phyloP scores from a whole-genome alignment of 1,140 invertebrate genomes.

The Ditylenchus dipsaci region DNA sequence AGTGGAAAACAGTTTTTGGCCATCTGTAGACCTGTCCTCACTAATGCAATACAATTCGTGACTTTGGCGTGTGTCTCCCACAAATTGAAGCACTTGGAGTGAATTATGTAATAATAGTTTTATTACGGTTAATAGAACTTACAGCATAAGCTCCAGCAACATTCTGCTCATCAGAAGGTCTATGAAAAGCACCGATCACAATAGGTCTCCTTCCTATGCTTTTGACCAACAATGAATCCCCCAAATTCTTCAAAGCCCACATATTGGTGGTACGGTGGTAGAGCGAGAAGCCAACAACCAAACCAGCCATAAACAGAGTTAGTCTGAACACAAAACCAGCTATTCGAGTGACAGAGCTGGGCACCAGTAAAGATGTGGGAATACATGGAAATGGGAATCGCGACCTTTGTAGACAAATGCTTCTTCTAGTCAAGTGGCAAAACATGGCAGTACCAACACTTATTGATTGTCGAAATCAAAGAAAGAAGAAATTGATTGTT shows the following conservation, averaged over 20 bases:
- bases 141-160: slow-evolving; percentile 50
- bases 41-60: slow-evolving; percentile 46
- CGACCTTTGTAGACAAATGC: too few relatives aligned
- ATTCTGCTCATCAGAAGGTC: slow-evolving; percentile 49
- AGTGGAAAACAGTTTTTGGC: slow-evolving; percentile 16
- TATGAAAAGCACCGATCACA: slow-evolving; percentile 52
- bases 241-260: slow-evolving; percentile 56
- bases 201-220: slow-evolving; percentile 46
- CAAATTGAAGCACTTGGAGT: slow-evolving; percentile 49
- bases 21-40: slow-evolving; percentile 14
- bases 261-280: slow-evolving; percentile 57
- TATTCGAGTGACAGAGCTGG: too few relatives aligned
- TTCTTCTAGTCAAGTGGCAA: too few relatives aligned
- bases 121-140: too few relatives aligned
- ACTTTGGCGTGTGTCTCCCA: slow-evolving; percentile 38
- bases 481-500: too few relatives aligned
- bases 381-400: too few relatives aligned
- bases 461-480: too few relatives aligned
- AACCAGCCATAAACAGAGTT: not conserved
- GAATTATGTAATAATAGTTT: too few relatives aligned
- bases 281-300: slow-evolving; percentile 44
- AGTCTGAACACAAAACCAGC: not conserved
- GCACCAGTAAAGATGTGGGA: too few relatives aligned
- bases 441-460: too few relatives aligned
- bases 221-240: slow-evolving; percentile 49